phyloP scores from a whole-genome alignment of 2,113 vertebrate genomes.

The Peromyscus californicus region DNA sequence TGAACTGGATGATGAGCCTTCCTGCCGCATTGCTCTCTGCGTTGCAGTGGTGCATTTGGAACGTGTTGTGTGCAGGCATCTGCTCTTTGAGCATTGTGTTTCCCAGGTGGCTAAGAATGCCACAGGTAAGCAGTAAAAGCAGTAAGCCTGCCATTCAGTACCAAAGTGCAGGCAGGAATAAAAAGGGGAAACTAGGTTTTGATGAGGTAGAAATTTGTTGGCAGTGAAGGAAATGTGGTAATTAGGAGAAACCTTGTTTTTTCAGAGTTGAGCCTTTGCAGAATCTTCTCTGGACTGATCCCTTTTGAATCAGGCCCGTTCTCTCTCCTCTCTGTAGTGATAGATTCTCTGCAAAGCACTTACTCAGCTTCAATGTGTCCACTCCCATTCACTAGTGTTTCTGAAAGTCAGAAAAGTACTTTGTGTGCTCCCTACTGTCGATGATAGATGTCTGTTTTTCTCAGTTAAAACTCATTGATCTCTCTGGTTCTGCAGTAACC shows the following conservation, averaged over 20 bases:
- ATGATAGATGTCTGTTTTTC: background rate
- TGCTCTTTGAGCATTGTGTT: background rate
- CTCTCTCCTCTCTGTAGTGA: background rate
- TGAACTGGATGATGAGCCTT: too few species aligned
- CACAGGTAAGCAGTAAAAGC: background rate
- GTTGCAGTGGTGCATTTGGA: background rate
- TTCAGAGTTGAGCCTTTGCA: background rate
- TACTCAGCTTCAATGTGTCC: background rate
- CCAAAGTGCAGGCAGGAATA: background rate
- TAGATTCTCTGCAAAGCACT: background rate
- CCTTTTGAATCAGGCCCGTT: background rate
- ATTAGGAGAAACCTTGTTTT: background rate
- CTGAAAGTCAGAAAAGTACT: background rate
- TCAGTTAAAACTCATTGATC: background rate
- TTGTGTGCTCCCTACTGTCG: background rate
- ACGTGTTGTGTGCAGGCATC: background rate
- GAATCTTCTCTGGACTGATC: background rate
- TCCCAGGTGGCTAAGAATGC: constrained; percentile 3
- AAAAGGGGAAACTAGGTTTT: background rate
- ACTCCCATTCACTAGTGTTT: background rate
- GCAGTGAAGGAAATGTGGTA: background rate
- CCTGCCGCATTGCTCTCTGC: background rate
- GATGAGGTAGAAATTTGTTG: background rate
- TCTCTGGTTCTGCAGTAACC: background rate
- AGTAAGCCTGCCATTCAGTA: background rate